Evolutionary conservation across 2,113 vertebrate genomes (phyloP), one percentile per base, ranked within the genome.

Genomic region (Propithecus coquereli): DNA sequence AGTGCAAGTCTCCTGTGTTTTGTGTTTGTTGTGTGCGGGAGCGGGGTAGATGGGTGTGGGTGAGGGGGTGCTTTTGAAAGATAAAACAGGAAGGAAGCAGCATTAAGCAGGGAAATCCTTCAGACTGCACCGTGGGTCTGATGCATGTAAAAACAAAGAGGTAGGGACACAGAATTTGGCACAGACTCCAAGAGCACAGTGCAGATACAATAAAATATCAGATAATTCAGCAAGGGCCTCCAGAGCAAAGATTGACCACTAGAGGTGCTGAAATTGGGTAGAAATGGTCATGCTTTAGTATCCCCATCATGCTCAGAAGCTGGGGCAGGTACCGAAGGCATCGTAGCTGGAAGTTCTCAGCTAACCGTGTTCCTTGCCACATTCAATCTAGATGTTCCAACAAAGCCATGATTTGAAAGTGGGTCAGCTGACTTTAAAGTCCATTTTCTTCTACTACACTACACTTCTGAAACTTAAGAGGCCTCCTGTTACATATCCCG

Each of bases 391-490:
- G 68, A 81, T 63, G 17, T 43, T 40, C 18, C 18, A 59, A 30
- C 32, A 81, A 50, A 93, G 68, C 34, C 61, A 34, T 20, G 45
- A 59, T 84, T 45, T 90, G 88, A 57, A 71, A 86, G 43, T 71
- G 87, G 70, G 74, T 76, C 94, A 37, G 13, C 54, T 20, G 30
- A 84, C 76, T 91, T 76, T 16, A 17, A 77, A 50, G 59, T 18
- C 16, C 17, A 20, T 87, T 81, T 59, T 52, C 59, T 2, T 52
- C 59, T 2, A n/a, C 57, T 54, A 27, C 2, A 57, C 22, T 74
- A 63, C 6, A 12, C 13, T 83, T 91, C 32, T 94, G 54, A 86
- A 45, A 45, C 25, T 32, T 77, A 73, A 45, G 45, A 61, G 50
- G 9, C n/a, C 13, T 90, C 52, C 68, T 71, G 14, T 59, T 40